These are phyloP conservation scores for Ecdyonurus torrentis DNA, from an alignment of 2,888 invertebrate genomes.

Conservation along the genomic window DNA sequence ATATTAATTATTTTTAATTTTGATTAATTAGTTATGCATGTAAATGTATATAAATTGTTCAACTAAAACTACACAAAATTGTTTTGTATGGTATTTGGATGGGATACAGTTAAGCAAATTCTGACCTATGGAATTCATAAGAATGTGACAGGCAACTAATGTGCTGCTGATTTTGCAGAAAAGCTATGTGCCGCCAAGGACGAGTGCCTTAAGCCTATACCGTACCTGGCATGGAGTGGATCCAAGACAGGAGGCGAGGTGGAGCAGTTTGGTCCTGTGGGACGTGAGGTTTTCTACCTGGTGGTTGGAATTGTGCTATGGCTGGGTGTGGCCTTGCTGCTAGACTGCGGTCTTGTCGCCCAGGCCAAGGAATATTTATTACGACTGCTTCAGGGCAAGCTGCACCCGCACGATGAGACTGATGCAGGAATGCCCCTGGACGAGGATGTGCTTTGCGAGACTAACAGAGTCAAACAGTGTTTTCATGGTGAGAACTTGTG, in stretches of 20 bases:
- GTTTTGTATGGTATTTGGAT: too few relatives aligned
- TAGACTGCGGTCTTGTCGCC: constrained; percentile 15
- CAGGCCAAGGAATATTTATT: constrained; percentile 12
- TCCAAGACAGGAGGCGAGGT: background rate
- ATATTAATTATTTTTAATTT: too few relatives aligned
- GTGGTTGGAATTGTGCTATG: constrained; percentile 14
- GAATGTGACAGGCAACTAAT: too few relatives aligned
- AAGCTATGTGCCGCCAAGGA: background rate
- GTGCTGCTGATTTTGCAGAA: constrained; percentile 4
- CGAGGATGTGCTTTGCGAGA: constrained; percentile 25
- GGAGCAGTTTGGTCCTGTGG: constrained; percentile 12
- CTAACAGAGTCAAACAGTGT: constrained; percentile 20
- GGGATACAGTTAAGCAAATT: too few relatives aligned
- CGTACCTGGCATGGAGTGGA: constrained; percentile 3
- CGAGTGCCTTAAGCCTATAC: constrained; percentile 2
- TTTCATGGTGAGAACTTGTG: constrained; percentile 9
- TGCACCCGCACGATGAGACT: constrained; percentile 11
- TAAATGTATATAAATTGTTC: too few relatives aligned
- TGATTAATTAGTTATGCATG: too few relatives aligned
- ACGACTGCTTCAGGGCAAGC: constrained; percentile 8
- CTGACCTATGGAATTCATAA: too few relatives aligned
- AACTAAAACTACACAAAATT: too few relatives aligned
- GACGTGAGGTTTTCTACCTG: constrained; percentile 14
- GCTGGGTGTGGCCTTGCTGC: constrained; percentile 13
- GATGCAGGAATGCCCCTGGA: constrained; percentile 21